Evolutionary conservation across 1,140 invertebrate species (phyloP).

Genomic region (Euura saliciscinereae): DNA sequence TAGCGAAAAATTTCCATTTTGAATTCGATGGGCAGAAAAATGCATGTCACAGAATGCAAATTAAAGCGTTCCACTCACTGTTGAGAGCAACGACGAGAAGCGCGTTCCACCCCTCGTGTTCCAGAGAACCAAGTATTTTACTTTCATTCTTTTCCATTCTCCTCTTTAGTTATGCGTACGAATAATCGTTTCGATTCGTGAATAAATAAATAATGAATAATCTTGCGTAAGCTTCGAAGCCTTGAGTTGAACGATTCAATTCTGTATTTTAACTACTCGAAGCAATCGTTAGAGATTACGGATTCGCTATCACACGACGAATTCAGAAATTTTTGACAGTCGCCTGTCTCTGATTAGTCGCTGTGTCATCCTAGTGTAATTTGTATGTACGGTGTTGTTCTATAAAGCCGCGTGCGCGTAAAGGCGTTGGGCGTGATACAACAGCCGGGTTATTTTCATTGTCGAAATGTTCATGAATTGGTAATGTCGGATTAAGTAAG

Average conservation of each 20-base stretch:
- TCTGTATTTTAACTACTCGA: neutral
- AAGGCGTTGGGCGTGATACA: neutral
- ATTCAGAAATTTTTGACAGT: too few relatives aligned
- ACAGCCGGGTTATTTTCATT: neutral
- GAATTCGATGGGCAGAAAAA: neutral
- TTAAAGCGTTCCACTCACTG: neutral
- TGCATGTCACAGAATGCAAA: neutral
- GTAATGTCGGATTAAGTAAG: neutral
- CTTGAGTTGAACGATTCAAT: neutral
- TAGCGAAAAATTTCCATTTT: neutral
- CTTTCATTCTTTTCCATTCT: neutral
- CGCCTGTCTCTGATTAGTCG: too few relatives aligned
- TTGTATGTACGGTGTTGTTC: too few relatives aligned
- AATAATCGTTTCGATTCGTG: slow-evolving; percentile 2
- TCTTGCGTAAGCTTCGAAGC: neutral
- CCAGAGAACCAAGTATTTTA: neutral
- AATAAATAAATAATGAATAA: neutral
- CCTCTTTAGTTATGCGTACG: neutral
- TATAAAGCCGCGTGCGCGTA: neutral
- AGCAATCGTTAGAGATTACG: too few relatives aligned
- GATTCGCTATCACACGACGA: too few relatives aligned
- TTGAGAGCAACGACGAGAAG: neutral
- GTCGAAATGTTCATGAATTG: neutral
- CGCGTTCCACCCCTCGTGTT: neutral
- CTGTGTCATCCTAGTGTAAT: too few relatives aligned